Conservation (phyloP, 2,797 vertebrate genomes). For the Corythornis leucogaster region DNA sequence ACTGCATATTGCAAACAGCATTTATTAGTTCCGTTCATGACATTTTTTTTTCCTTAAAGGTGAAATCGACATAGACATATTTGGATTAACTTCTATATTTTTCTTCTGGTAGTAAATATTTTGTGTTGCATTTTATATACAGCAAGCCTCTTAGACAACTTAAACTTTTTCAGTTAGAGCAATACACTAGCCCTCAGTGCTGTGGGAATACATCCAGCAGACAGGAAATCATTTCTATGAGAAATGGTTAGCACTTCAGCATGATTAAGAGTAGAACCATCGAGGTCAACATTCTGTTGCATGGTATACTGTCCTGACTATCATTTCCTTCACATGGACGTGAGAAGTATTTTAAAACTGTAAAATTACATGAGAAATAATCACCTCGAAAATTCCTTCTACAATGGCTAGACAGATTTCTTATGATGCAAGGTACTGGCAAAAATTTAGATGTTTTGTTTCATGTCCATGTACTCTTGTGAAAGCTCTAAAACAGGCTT, state of each 20-base stretch:
- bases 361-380: conserved; percentile 1
- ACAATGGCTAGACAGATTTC: background rate
- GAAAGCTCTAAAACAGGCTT: background rate
- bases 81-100: background rate
- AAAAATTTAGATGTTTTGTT: background rate
- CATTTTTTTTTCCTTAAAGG: background rate
- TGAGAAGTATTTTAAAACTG: background rate
- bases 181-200: background rate
- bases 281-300: background rate
- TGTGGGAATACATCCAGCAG: conserved; percentile 9
- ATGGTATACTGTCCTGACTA: background rate
- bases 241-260: conserved; percentile 17
- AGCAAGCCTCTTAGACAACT: background rate
- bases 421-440: background rate
- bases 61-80: background rate
- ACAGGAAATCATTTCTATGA: conserved; percentile 45
- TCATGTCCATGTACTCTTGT: background rate
- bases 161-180: conserved; percentile 21
- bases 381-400: background rate
- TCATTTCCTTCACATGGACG: background rate
- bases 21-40: background rate
- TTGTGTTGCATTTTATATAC: background rate
- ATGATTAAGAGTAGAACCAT: background rate
- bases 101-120: background rate
- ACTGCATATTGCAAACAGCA: background rate